Percentiles rank a stretch among this genome's conserved stretches.
Conservation (phyloP, 2,888 invertebrate genomes). For the Capitulum mitella region DNA sequence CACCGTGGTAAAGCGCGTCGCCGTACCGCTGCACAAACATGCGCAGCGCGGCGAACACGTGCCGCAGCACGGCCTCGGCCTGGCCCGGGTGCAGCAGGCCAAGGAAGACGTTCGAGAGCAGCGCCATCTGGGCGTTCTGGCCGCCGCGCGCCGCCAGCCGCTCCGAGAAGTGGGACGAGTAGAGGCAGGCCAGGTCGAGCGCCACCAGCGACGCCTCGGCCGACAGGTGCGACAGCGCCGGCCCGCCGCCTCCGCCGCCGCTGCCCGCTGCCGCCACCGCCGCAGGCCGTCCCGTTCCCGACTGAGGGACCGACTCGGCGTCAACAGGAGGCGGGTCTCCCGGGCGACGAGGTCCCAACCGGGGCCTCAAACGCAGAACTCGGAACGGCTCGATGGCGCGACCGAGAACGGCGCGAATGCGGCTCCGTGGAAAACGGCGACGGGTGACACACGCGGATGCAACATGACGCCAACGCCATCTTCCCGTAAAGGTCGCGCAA, state of each 20-base stretch:
- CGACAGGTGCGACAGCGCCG: background rate
- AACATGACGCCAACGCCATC: no score
- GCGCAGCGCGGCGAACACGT: conserved; percentile 83
- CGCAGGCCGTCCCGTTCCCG: no score
- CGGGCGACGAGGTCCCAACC: no score
- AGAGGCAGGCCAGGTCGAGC: conserved; percentile 4
- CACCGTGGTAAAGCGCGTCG: conserved; percentile 71
- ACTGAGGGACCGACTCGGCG: no score
- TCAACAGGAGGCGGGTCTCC: no score
- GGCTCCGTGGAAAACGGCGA: no score
- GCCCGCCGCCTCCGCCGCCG: background rate
- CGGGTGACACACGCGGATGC: no score
- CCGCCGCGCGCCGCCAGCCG: conserved; percentile 12
- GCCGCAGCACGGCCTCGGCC: conserved; percentile 80
- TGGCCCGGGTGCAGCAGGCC: conserved; percentile 81
- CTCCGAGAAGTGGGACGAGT: conserved; percentile 1
- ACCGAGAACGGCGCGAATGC: no score
- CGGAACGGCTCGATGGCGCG: no score
- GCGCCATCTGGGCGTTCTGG: conserved; percentile 14
- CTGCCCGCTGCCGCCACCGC: background rate
- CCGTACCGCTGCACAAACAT: conserved; percentile 88
- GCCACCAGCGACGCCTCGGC: conserved; percentile 8
- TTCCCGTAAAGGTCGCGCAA: no score
- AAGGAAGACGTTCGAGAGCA: conserved; percentile 47
- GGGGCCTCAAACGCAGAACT: no score